Evolutionary conservation across 2,888 invertebrate species (phyloP).

Genomic region (Glaucopsyche alexis): DNA sequence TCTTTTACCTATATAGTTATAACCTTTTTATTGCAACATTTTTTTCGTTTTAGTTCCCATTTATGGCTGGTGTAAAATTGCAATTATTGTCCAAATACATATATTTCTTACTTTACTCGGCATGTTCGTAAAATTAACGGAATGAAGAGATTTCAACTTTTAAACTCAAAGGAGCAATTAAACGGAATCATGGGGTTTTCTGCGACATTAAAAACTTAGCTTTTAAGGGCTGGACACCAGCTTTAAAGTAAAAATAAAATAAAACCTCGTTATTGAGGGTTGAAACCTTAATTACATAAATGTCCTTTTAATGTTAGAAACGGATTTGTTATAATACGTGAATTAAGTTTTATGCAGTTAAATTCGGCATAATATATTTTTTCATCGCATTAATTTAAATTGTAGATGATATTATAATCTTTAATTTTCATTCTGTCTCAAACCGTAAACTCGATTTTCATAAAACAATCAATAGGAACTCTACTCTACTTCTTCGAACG

Average conservation of each 20-base stretch:
- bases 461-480: too few relatives aligned
- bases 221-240: neutral
- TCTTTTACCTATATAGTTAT: neutral
- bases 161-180: neutral
- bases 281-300: neutral
- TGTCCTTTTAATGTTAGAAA: neutral
- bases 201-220: constrained; percentile 2
- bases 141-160: neutral
- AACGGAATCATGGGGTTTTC: neutral
- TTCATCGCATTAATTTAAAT: too few relatives aligned
- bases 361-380: too few relatives aligned
- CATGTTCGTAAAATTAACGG: neutral
- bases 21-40: neutral
- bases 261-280: constrained; percentile 5
- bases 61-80: neutral
- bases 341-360: neutral
- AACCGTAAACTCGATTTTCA: too few relatives aligned
- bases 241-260: constrained; percentile 6
- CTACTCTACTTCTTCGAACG: too few relatives aligned
- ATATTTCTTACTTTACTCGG: neutral
- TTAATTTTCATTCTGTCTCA: too few relatives aligned
- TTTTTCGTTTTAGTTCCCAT: neutral
- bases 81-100: neutral
- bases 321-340: neutral
- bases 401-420: too few relatives aligned